Conservation (phyloP, 2,113 vertebrate genomes). For the Perccottus glenii region DNA sequence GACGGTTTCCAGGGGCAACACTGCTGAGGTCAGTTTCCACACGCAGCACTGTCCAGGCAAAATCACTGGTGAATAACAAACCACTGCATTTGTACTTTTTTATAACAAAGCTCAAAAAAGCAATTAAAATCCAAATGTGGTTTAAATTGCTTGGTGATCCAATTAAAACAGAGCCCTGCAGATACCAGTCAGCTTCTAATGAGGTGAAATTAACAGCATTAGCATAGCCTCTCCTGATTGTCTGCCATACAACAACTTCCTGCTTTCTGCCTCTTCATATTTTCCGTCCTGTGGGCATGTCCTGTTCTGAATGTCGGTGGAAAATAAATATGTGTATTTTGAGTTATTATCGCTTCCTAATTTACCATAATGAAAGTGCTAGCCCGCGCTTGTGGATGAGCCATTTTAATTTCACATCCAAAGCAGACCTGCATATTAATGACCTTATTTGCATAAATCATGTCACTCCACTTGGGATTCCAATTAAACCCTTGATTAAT, state of each 20-base stretch:
- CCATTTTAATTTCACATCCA: conserved; percentile 74
- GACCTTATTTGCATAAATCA: conserved; percentile 81
- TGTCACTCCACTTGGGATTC: conserved; percentile 78
- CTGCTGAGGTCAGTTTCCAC: conserved; percentile 37
- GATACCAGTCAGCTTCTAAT: conserved; percentile 71
- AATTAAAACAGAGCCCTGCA: conserved; percentile 76
- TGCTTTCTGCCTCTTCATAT: conserved; percentile 51
- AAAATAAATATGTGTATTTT: conserved; percentile 80
- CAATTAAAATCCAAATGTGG: conserved; percentile 72
- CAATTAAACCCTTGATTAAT: conserved; percentile 82
- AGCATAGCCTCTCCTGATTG: conserved; percentile 48
- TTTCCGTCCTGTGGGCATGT: conserved; percentile 62
- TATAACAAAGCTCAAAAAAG: conserved; percentile 62
- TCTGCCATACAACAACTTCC: conserved; percentile 42
- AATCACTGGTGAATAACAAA: conserved; percentile 33
- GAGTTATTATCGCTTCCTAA: conserved; percentile 76
- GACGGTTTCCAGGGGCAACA: conserved; percentile 55
- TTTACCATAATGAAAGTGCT: conserved; percentile 75
- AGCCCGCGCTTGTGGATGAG: conserved; percentile 64
- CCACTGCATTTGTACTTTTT: conserved; percentile 44
- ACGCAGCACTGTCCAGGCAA: conserved; percentile 12
- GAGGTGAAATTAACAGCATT: conserved; percentile 71
- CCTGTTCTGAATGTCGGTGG: conserved; percentile 50
- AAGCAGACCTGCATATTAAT: conserved; percentile 78
- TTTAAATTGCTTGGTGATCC: conserved; percentile 74